These are phyloP conservation scores for Diprion similis DNA, from an alignment of 1,140 invertebrate genomes.

Conservation along the genomic window DNA sequence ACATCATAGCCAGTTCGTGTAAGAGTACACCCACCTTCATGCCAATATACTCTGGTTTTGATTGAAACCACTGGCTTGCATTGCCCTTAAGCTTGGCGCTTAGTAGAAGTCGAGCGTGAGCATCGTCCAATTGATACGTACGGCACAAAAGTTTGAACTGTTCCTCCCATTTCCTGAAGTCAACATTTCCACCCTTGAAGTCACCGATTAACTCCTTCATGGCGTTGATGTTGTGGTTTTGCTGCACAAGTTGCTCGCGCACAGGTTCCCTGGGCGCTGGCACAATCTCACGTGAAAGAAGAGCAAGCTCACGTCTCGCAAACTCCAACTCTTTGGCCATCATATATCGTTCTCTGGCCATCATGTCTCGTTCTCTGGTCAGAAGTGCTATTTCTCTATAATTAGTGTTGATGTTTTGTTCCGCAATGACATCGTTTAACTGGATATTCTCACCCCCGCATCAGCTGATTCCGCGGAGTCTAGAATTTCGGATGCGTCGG, in stretches of 20 bases:
- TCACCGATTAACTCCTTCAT: neutral
- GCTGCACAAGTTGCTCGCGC: neutral
- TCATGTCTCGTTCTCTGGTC: neutral
- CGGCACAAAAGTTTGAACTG: conserved; percentile 12
- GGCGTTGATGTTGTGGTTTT: neutral
- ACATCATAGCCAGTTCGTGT: conserved; percentile 9
- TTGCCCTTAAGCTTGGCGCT: conserved; percentile 16
- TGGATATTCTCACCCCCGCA: neutral
- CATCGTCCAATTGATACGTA: conserved; percentile 18
- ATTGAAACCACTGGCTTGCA: conserved; percentile 20
- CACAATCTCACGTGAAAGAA: neutral
- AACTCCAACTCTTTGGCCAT: neutral
- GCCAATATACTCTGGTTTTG: conserved; percentile 6
- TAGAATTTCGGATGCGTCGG: neutral
- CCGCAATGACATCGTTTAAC: neutral
- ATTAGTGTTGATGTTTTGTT: neutral
- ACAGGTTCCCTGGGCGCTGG: neutral
- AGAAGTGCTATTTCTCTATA: neutral
- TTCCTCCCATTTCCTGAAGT: conserved; percentile 11
- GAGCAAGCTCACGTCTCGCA: neutral
- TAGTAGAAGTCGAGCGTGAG: neutral
- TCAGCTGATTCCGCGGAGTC: neutral
- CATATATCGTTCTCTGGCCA: neutral
- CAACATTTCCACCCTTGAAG: neutral
- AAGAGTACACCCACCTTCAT: conserved; percentile 4